A percentile compares a stretch with the other conserved stretches of the same genome.
Conservation (phyloP, 1,140 invertebrate genomes). For the Drosophila arizonae region DNA sequence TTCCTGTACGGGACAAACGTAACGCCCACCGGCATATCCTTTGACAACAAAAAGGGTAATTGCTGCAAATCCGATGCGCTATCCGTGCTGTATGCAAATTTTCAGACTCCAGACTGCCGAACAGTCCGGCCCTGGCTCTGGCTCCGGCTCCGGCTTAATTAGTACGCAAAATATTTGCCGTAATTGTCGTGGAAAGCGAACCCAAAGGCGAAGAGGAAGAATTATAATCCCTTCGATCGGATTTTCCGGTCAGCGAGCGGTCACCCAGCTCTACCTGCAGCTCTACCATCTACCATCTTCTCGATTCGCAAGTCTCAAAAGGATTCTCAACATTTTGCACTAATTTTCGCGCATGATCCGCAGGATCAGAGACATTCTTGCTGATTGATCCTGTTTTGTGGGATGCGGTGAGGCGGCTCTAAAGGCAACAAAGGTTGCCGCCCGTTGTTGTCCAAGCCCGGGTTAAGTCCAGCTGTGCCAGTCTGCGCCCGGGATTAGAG, state of each 20-base stretch:
- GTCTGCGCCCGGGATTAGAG: conserved; percentile 48
- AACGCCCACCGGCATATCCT: conserved; percentile 67
- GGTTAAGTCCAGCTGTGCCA: conserved; percentile 61
- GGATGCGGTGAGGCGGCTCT: conserved; percentile 62
- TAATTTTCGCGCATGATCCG: conserved; percentile 72
- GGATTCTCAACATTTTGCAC: conserved; percentile 56
- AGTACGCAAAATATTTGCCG: conserved; percentile 82
- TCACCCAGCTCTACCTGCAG: conserved; percentile 13
- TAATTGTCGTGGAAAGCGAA: conserved; percentile 66
- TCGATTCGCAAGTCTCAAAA: not conserved
- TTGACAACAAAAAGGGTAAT: conserved; percentile 74
- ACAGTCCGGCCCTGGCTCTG: not conserved
- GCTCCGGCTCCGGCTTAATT: conserved; percentile 65
- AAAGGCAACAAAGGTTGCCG: conserved; percentile 37
- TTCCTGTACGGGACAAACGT: conserved; percentile 26
- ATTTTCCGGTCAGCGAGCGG: conserved; percentile 74
- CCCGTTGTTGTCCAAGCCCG: conserved; percentile 34
- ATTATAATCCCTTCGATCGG: conserved; percentile 78
- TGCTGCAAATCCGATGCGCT: conserved; percentile 63
- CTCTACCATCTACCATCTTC: not conserved
- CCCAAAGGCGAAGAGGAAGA: conserved; percentile 11
- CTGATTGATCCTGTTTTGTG: conserved; percentile 75
- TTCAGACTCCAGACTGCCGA: conserved; percentile 6
- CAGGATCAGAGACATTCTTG: conserved; percentile 47
- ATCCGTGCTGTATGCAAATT: conserved; percentile 60